Evolutionary conservation across 2,113 vertebrate genomes (phyloP), one percentile per base, ranked within the genome.

Genomic region (Paedocypris sp.): DNA sequence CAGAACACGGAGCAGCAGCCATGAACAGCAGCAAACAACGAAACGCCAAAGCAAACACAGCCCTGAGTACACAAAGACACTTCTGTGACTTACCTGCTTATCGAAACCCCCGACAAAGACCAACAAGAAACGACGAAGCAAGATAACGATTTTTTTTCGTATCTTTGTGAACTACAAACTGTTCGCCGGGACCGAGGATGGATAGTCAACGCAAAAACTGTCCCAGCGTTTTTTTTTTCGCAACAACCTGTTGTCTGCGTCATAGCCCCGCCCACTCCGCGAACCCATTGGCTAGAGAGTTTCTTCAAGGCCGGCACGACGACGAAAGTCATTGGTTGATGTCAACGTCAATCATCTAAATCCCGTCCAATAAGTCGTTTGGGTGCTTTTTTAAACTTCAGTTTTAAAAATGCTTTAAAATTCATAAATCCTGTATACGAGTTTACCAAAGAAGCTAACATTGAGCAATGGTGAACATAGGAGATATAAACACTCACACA

Each of bases 161-260:
- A 28, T 31, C 15, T 4, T 15, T 22, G 2, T 20, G 2, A 22
- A 45, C 32, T 43, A 13, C 15, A 43, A 45, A 15, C 38, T 54
- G 23, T 9, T n/a, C 31, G 29, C 20, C 25, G 28, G 9, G 19
- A 39, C 10, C 12, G 6, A 59, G 7, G 66, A 59, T 64, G 46
- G 11, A 38, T 3, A 31, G 51, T 26, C 38, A 59, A 57, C 26
- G 16, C 20, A 13, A 32, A n/a, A 25, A 47, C 29, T 49, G 60
- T 46, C 46, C 35, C 10, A 39, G 42, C 48, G 31, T 51, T 51
- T 51, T 50, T n/a, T n/a, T 51, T 48, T 22, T 28, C 48, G 38
- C 42, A 41, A 73, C 78, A 80, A 87, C 83, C 84, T 87, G 83
- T 86, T 85, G 83, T 80, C 66, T 64, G n/a, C 71, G 58, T 76